These are phyloP conservation scores for Magallana gigas DNA, from an alignment of 1,140 invertebrate species.

Conservation along the genomic window DNA sequence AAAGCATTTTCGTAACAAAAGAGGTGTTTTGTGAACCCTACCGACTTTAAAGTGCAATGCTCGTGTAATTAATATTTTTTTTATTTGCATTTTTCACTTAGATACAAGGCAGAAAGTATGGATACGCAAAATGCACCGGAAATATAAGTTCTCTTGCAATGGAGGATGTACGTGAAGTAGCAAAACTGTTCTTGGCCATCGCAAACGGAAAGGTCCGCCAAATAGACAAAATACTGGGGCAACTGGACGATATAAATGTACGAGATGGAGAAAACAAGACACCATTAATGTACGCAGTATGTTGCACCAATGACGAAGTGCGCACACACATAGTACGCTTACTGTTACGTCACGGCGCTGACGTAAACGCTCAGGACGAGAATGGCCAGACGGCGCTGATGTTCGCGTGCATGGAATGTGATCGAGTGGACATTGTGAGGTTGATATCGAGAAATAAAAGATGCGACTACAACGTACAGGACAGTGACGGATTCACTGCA, in stretches of 20 bases:
- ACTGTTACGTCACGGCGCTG: slow-evolving; percentile 84
- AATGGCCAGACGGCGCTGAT: slow-evolving; percentile 94
- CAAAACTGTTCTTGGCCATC: slow-evolving; percentile 44
- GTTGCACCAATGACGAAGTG: slow-evolving; percentile 63
- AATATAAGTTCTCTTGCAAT: neutral
- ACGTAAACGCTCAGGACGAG: slow-evolving; percentile 93
- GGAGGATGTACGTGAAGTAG: neutral
- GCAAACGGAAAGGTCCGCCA: slow-evolving; percentile 46
- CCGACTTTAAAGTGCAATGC: too few relatives aligned
- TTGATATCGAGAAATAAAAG: slow-evolving; percentile 87
- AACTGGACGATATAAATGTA: slow-evolving; percentile 56
- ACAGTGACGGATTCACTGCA: slow-evolving; percentile 82
- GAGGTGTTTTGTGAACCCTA: too few relatives aligned
- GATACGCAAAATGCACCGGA: neutral
- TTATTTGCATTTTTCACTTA: neutral
- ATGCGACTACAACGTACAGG: slow-evolving; percentile 89
- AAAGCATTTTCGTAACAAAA: too few relatives aligned
- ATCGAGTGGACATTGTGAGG: slow-evolving; percentile 89
- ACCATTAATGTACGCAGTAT: slow-evolving; percentile 66
- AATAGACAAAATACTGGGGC: slow-evolving; percentile 34
- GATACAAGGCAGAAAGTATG: neutral
- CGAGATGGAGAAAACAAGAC: slow-evolving; percentile 57
- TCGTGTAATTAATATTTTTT: too few relatives aligned
- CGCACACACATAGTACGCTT: slow-evolving; percentile 65
- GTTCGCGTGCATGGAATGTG: slow-evolving; percentile 93